These are phyloP conservation scores for Ptiloglossa arizonensis DNA, from an alignment of 1,140 invertebrate species.

Conservation along the genomic window DNA sequence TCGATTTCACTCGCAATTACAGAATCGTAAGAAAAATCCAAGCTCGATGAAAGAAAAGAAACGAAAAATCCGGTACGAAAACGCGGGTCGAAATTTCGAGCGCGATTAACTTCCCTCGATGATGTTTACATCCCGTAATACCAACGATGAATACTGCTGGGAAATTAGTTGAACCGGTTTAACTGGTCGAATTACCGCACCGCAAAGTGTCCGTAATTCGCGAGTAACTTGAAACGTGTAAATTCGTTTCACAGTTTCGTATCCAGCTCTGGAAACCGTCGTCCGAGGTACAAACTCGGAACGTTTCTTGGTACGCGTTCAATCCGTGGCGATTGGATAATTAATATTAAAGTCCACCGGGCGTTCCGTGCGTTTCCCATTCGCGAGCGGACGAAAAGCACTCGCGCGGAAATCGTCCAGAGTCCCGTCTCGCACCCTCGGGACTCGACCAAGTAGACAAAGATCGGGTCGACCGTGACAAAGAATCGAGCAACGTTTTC, in stretches of 20 bases:
- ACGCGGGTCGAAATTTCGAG: too few relatives aligned
- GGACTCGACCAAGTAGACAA: background rate
- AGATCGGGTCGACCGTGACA: conserved; percentile 19
- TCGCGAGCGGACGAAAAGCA: background rate
- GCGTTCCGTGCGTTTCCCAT: background rate
- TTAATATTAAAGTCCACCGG: background rate
- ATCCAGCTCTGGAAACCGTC: too few relatives aligned
- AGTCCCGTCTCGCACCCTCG: background rate
- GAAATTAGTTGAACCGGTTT: too few relatives aligned
- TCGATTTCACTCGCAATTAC: too few relatives aligned
- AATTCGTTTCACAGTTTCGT: background rate
- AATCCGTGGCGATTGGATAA: background rate
- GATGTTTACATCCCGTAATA: too few relatives aligned
- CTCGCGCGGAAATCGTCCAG: background rate
- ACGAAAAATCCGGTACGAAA: too few relatives aligned
- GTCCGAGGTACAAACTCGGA: background rate
- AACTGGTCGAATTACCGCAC: too few relatives aligned
- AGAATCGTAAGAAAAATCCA: too few relatives aligned
- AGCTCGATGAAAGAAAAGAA: too few relatives aligned
- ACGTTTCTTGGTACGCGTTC: background rate
- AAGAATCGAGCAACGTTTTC: conserved; percentile 15
- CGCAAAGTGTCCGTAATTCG: too few relatives aligned
- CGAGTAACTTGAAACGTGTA: background rate
- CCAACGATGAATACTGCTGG: too few relatives aligned
- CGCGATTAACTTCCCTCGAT: too few relatives aligned